phyloP scores from a whole-genome alignment of 2,113 vertebrate species.

The Cyprinus carpio region DNA sequence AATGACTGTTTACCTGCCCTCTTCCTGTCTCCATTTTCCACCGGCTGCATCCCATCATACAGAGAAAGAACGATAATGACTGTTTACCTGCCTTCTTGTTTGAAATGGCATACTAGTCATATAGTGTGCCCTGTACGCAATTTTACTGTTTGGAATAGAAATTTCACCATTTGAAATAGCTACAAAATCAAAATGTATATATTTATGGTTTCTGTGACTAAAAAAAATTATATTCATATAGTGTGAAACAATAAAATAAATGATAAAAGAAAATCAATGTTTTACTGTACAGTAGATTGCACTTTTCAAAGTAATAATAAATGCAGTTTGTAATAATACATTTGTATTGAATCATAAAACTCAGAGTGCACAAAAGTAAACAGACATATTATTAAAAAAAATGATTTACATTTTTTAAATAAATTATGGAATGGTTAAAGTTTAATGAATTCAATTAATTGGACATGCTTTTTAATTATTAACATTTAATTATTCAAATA shows the following conservation, averaged over 20 bases:
- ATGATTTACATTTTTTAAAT: not conserved
- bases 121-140: not conserved
- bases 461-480: not conserved
- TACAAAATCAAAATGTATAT: not conserved
- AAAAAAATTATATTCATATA: too few species aligned
- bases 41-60: conserved; percentile 7
- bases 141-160: not conserved
- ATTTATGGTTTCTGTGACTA: not conserved
- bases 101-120: not conserved
- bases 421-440: not conserved
- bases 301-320: not conserved
- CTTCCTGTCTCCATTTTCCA: conserved; percentile 42
- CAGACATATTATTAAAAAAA: too few species aligned
- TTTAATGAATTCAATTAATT: not conserved
- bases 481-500: not conserved
- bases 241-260: too few species aligned
- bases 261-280: not conserved
- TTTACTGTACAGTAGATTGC: not conserved
- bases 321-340: not conserved
- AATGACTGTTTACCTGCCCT: conserved; percentile 48
- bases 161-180: not conserved
- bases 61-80: too few species aligned
- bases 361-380: not conserved
- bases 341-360: not conserved
- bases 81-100: too few species aligned